These are phyloP conservation scores for Camponotus vicinus DNA, from an alignment of 1,140 invertebrate species.

Conservation along the genomic window DNA sequence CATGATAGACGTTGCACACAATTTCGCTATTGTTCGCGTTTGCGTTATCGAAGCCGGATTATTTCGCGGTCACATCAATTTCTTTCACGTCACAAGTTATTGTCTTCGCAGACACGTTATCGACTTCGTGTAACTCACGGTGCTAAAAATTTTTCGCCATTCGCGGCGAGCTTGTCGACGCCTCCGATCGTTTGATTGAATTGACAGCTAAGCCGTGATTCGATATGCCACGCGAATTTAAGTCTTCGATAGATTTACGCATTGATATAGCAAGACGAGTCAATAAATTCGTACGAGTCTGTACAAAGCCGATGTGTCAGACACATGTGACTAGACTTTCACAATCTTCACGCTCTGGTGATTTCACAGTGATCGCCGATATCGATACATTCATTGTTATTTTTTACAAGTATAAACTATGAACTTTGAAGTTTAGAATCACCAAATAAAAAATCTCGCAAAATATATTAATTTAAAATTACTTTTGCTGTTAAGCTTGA, in stretches of 20 bases:
- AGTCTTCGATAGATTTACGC: constrained; percentile 9
- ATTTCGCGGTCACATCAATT: background rate
- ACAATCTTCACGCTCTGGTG: constrained; percentile 46
- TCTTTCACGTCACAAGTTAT: background rate
- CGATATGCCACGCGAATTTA: constrained; percentile 36
- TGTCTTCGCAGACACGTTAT: constrained; percentile 17
- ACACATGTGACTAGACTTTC: background rate
- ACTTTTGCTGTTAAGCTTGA: background rate
- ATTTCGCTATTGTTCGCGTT: constrained; percentile 9
- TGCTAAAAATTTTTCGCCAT: background rate
- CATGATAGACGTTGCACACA: background rate
- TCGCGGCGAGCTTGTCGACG: constrained; percentile 18
- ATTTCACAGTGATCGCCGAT: background rate
- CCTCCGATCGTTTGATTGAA: constrained; percentile 28
- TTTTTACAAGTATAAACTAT: background rate
- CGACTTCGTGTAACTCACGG: background rate
- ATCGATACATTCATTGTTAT: constrained; percentile 55
- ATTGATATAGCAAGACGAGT: constrained; percentile 47
- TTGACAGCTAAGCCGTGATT: constrained; percentile 6
- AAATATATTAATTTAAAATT: background rate
- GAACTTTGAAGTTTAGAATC: background rate
- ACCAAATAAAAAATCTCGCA: background rate
- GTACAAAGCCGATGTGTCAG: constrained; percentile 45
- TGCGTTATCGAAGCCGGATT: background rate
- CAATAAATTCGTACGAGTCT: constrained; percentile 65